Conservation (phyloP, 2,113 vertebrate species). For the Sceloporus undulatus region DNA sequence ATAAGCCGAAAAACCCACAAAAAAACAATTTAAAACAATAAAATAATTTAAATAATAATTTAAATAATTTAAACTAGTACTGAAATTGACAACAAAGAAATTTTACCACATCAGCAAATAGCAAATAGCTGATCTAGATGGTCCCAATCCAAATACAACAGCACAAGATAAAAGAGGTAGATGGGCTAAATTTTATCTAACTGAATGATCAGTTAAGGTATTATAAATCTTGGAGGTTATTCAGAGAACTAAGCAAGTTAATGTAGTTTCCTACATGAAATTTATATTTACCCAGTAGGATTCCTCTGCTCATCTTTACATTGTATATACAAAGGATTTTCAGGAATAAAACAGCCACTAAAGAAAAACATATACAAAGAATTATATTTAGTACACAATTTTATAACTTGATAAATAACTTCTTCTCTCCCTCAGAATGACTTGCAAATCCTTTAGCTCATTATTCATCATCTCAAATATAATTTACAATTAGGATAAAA, state of each 20-base stretch:
- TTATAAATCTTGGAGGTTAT: neutral
- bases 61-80: too few species aligned
- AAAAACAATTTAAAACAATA: too few species aligned
- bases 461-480: conserved; percentile 9
- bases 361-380: conserved; percentile 44
- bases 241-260: neutral
- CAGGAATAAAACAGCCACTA: conserved; percentile 78
- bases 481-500: neutral
- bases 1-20: too few species aligned
- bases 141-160: neutral
- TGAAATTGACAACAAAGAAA: too few species aligned
- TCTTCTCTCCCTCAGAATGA: conserved; percentile 19
- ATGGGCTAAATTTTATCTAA: neutral
- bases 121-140: neutral
- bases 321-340: conserved; percentile 81
- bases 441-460: neutral
- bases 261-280: neutral
- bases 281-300: conserved; percentile 64
- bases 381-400: neutral
- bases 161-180: neutral
- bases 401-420: conserved; percentile 18
- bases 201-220: neutral
- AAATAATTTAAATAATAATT: too few species aligned
- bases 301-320: conserved; percentile 63
- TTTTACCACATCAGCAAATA: too few species aligned